Conservation (phyloP, 1,140 invertebrate species). For the Heliconius eleuchia region DNA sequence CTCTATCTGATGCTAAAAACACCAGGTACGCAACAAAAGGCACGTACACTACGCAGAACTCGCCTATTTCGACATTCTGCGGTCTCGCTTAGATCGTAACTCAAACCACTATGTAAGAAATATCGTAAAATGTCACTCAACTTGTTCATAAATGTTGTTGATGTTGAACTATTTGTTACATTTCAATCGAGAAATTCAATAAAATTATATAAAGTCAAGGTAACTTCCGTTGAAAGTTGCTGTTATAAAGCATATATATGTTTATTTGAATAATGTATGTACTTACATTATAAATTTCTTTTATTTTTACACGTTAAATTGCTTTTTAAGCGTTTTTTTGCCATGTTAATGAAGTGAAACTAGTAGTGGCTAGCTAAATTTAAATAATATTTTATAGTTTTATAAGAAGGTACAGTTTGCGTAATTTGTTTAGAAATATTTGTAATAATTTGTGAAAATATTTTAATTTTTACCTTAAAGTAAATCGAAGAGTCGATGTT, state of each 20-base stretch:
- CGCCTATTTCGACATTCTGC: neutral
- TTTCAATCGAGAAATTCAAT: constrained; percentile 4
- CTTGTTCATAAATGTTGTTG: neutral
- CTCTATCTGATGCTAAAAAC: neutral
- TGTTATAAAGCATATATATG: neutral
- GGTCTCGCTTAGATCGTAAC: constrained; percentile 3
- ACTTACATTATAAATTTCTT: neutral
- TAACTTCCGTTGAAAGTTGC: constrained; percentile 1
- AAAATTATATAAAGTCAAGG: constrained; percentile 10
- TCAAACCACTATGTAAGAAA: constrained; percentile 5
- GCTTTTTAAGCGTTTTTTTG: neutral
- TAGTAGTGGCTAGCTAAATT: neutral
- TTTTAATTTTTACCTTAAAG: too few relatives aligned
- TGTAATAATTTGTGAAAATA: too few relatives aligned
- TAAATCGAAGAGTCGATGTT: too few relatives aligned
- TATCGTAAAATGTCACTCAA: neutral
- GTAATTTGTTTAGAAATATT: too few relatives aligned
- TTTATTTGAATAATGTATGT: neutral
- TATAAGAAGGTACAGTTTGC: too few relatives aligned
- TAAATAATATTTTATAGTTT: too few relatives aligned
- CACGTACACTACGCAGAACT: neutral
- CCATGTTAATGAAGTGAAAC: neutral
- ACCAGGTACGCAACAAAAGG: neutral
- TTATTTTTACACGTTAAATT: neutral
- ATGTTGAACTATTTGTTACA: neutral